Conservation (phyloP, 2,113 vertebrate genomes). For the Microcebus griseorufus region DNA sequence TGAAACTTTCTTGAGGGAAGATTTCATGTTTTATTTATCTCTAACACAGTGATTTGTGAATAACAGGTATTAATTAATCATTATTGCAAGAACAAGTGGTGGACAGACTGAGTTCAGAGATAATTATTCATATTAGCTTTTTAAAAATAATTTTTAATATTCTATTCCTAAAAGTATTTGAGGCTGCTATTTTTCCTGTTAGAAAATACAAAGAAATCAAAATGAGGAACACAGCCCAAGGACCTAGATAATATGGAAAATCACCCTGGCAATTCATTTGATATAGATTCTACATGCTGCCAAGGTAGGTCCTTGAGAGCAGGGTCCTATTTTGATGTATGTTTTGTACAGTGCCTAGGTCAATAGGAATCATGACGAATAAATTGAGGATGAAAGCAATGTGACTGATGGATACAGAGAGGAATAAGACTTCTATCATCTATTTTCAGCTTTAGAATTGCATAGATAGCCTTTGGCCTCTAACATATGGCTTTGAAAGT, state of each 20-base stretch:
- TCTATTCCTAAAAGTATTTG: not conserved
- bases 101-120: not conserved
- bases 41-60: not conserved
- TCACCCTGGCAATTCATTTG: not conserved
- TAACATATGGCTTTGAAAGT: slow-evolving; percentile 26
- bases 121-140: not conserved
- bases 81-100: not conserved
- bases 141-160: slow-evolving; percentile 4
- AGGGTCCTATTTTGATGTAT: not conserved
- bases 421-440: not conserved
- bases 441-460: slow-evolving; percentile 62
- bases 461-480: slow-evolving; percentile 53
- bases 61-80: not conserved
- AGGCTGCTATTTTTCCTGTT: not conserved
- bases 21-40: not conserved
- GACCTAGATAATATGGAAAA: not conserved
- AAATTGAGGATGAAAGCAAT: slow-evolving; percentile 42
- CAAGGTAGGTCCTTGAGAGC: not conserved
- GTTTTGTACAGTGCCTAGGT: slow-evolving; percentile 36
- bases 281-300: not conserved
- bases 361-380: slow-evolving; percentile 22
- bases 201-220: not conserved
- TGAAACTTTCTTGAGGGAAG: not conserved
- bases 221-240: not conserved
- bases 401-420: not conserved